These are phyloP conservation scores for Lasioglossum zephyrum DNA, from an alignment of 2,888 invertebrate genomes.

Conservation along the genomic window DNA sequence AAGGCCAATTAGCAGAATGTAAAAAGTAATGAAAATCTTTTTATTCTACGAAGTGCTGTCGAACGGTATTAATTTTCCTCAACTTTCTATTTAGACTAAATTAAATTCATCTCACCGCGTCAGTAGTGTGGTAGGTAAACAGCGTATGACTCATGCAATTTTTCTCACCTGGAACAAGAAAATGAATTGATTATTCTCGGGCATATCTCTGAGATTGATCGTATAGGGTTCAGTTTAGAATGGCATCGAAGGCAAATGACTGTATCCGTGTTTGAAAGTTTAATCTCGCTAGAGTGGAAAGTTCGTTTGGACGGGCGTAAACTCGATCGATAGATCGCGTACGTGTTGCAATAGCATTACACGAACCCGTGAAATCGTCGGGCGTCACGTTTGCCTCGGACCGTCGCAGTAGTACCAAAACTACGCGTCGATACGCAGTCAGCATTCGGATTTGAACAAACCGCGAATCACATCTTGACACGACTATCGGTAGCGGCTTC, in stretches of 20 bases:
- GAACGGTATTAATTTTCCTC: not conserved
- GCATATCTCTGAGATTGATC: not conserved
- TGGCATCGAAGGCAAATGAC: not conserved
- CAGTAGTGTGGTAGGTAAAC: not conserved
- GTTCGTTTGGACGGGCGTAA: not conserved
- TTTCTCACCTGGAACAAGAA: not conserved
- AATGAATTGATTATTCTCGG: not conserved
- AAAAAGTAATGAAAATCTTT: not conserved
- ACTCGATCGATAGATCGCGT: not conserved
- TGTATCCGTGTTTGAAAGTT: not conserved
- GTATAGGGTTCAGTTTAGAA: not conserved
- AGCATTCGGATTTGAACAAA: not conserved
- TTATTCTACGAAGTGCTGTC: not conserved
- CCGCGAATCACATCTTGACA: not conserved
- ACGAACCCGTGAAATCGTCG: constrained; percentile 13
- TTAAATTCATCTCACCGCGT: not conserved
- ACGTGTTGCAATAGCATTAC: constrained; percentile 13
- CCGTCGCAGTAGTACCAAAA: constrained; percentile 37
- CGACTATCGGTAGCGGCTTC: not conserved
- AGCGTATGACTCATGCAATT: not conserved
- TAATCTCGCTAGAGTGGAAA: not conserved
- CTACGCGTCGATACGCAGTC: not conserved
- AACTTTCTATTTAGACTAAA: not conserved
- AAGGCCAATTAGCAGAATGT: not conserved
- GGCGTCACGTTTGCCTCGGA: not conserved